These are phyloP conservation scores for Orthonychiurus folsomi DNA, from an alignment of 2,888 invertebrate genomes.

Conservation along the genomic window DNA sequence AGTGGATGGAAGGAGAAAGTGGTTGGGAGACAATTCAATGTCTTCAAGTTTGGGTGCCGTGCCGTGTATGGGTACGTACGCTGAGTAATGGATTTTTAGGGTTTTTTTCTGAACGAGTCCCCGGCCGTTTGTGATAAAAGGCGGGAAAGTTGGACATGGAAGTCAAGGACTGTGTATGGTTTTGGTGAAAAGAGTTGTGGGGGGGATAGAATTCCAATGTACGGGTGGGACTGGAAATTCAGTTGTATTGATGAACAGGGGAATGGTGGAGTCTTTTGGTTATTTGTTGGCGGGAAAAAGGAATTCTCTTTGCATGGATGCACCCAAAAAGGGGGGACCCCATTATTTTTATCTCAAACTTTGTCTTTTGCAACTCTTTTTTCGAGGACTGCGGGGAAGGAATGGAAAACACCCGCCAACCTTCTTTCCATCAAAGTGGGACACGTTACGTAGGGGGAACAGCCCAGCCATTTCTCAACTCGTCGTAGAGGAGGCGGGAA, in stretches of 20 bases:
- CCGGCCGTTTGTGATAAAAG: neutral
- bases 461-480: neutral
- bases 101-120: neutral
- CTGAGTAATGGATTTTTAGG: constrained; percentile 2
- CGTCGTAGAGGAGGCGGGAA: too few species aligned
- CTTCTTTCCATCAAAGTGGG: neutral
- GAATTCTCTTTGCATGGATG: constrained; percentile 24
- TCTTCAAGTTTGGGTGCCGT: neutral
- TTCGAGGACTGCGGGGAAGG: neutral
- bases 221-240: constrained; percentile 15
- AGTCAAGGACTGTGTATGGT: too few species aligned
- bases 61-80: neutral
- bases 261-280: constrained; percentile 22
- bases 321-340: constrained; percentile 14
- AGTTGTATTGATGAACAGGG: constrained; percentile 27
- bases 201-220: constrained; percentile 22
- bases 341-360: constrained; percentile 26
- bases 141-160: constrained; percentile 11
- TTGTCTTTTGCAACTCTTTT: constrained; percentile 10
- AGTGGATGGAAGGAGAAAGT: neutral
- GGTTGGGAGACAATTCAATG: constrained; percentile 2
- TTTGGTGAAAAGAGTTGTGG: constrained; percentile 11
- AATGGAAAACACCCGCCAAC: neutral
- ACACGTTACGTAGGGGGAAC: neutral
- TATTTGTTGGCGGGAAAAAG: constrained; percentile 21